Evolutionary conservation across 2,888 invertebrate genomes (phyloP).

Genomic region (Notodromas monacha): DNA sequence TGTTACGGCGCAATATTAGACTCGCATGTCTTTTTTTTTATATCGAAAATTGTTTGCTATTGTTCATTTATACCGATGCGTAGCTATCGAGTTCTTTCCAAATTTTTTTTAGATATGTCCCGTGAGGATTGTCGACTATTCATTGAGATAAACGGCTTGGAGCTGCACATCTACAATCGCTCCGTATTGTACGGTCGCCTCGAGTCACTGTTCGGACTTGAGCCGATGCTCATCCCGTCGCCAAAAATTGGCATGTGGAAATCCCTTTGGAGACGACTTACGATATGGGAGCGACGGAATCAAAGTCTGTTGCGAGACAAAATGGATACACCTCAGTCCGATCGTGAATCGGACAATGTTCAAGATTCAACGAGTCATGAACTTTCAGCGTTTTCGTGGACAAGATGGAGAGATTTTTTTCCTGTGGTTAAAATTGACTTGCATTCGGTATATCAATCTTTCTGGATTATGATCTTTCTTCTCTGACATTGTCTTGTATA

Average conservation of each 20-base stretch:
- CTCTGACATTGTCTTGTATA: constrained; percentile 8
- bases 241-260: neutral
- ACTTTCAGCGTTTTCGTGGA: neutral
- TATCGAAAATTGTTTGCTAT: no score
- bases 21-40: no score
- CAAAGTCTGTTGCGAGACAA: no score
- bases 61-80: no score
- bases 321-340: no score
- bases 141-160: constrained; percentile 67
- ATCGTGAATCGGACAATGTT: no score
- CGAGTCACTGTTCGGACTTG: constrained; percentile 56
- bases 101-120: constrained; percentile 58
- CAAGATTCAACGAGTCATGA: no score
- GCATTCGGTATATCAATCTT: constrained; percentile 28
- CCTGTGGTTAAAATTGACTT: constrained; percentile 85
- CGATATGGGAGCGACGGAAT: no score
- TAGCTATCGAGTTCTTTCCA: no score
- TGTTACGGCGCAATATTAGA: no score
- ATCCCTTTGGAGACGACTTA: neutral
- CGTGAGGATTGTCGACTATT: constrained; percentile 73
- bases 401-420: constrained; percentile 48
- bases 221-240: constrained; percentile 31
- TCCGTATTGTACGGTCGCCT: constrained; percentile 51
- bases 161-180: constrained; percentile 75
- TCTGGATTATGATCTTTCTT: neutral